Percentiles rank a stretch among this genome's conserved stretches.
Conservation (phyloP, 2,888 invertebrate genomes). For the Pseudoips prasinana region DNA sequence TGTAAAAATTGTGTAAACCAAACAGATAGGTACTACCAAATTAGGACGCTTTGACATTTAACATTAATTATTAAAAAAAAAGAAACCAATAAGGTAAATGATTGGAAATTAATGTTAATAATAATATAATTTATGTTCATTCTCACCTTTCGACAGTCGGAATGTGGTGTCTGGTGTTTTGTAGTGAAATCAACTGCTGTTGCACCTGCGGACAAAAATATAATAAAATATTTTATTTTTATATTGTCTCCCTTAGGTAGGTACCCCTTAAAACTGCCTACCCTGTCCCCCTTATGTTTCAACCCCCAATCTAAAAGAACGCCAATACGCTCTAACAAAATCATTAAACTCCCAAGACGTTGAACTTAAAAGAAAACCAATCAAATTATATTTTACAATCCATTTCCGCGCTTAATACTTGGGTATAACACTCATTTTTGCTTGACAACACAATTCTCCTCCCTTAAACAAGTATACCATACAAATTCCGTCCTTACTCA, state of each 20-base stretch:
- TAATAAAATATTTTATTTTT: neutral
- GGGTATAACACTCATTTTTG: constrained; percentile 14
- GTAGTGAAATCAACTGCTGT: constrained; percentile 42
- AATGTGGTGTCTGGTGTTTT: constrained; percentile 26
- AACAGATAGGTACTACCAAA: too few relatives aligned
- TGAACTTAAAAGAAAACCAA: constrained; percentile 13
- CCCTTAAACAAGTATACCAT: constrained; percentile 14
- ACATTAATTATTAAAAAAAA: too few relatives aligned
- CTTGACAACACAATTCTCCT: constrained; percentile 12
- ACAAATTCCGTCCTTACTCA: constrained; percentile 19
- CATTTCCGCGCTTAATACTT: constrained; percentile 11
- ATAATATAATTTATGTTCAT: too few relatives aligned
- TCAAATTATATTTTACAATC: constrained; percentile 10
- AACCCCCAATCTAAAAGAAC: constrained; percentile 2
- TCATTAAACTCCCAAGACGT: constrained; percentile 29
- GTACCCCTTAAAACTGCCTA: too few relatives aligned
- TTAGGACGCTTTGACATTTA: too few relatives aligned
- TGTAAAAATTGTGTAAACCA: too few relatives aligned
- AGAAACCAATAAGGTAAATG: too few relatives aligned
- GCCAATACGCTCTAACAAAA: constrained; percentile 19
- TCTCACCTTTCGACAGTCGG: constrained; percentile 32
- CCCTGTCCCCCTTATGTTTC: too few relatives aligned
- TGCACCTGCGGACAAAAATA: constrained; percentile 29
- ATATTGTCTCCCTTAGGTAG: too few relatives aligned
- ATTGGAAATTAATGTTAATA: too few relatives aligned